Evolutionary conservation across 2,888 invertebrate species (phyloP), one percentile per base, ranked within the genome.

Genomic region (Perdita meconis): DNA sequence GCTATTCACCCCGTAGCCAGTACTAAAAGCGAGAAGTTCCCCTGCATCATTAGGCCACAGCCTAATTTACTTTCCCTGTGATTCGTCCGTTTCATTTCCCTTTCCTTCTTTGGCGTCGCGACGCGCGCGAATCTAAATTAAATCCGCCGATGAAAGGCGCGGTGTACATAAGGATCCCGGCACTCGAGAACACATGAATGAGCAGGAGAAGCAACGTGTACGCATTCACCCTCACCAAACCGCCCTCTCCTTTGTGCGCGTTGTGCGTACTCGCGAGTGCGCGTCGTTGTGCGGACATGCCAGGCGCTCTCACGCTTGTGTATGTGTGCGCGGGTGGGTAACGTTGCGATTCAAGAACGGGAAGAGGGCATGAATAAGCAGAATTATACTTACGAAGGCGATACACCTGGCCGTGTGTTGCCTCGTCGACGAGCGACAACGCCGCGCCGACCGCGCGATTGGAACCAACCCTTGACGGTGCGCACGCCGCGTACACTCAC

Each of bases 341-440:
- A 42, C 47, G 16, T 38, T 24, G 53, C 63, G 71, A 78, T 71
- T 76, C 76, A 79, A 44, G 16, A 67, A 57, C 51, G 66, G 59
- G 77, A 70, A 78, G 63, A 63, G 69, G 75, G 67, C 64, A 73
- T 80, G 85, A 85, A 85, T 83, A 85, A 83, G 67, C 78, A 19
- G 76, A 61, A 77, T 83, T 79, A 80, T 72, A 71, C 78, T 76
- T 80, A 70, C 47, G 59, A 68, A 78, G 79, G 68, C 78, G 78
- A 80, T 84, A 65, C 65, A n/a, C 22, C 47, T 57, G 57, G 30
- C 57, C 44, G 63, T 64, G 75, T 78, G 66, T 80, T 75, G 67
- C 63, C 53, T 60, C 59, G 67, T 22, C 56, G 63, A 63, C 64
- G 66, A 69, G 6, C n/a, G 60, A 44, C 59, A 51, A 70, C 42